Percentiles rank a stretch among this genome's conserved stretches.
Evolutionary conservation across 2,888 invertebrate species (phyloP).

Genomic region (Latheticus oryzae): DNA sequence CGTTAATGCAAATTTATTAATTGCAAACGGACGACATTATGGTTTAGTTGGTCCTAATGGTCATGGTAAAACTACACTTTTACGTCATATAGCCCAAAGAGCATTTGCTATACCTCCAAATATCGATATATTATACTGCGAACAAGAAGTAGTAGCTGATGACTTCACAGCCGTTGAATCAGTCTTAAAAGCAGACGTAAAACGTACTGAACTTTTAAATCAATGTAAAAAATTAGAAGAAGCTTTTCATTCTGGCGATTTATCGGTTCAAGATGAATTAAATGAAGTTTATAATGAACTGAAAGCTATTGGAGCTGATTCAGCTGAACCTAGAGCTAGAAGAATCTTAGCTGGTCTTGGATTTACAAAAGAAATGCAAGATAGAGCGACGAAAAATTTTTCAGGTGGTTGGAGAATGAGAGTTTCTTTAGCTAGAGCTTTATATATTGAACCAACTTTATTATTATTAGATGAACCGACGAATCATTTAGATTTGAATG

Average conservation of each 20-base stretch:
- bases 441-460: conserved; percentile 97
- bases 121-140: conserved; percentile 96
- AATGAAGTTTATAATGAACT: conserved; percentile 95
- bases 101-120: conserved; percentile 95
- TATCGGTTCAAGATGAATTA: conserved; percentile 79
- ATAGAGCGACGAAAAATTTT: conserved; percentile 89
- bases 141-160: conserved; percentile 97
- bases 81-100: conserved; percentile 91
- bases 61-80: conserved; percentile 97
- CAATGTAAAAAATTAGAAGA: conserved; percentile 88
- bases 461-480: conserved; percentile 98
- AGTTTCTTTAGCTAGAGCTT: conserved; percentile 94
- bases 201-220: conserved; percentile 82
- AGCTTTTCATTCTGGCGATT: conserved; percentile 78
- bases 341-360: conserved; percentile 98
- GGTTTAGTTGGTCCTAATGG: conserved; percentile 99
- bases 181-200: conserved; percentile 92
- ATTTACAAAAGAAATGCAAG: conserved; percentile 89
- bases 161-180: conserved; percentile 93
- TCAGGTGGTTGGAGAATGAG: conserved; percentile 99
- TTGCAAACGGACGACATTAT: conserved; percentile 94
- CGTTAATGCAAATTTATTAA: conserved; percentile 92
- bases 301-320: conserved; percentile 96
- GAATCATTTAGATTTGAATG: conserved; percentile 98
- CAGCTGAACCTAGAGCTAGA: conserved; percentile 96